Evolutionary conservation across 2,113 vertebrate genomes (phyloP), one percentile per base, ranked within the genome.

Genomic region (Aspidoscelis tigris): DNA sequence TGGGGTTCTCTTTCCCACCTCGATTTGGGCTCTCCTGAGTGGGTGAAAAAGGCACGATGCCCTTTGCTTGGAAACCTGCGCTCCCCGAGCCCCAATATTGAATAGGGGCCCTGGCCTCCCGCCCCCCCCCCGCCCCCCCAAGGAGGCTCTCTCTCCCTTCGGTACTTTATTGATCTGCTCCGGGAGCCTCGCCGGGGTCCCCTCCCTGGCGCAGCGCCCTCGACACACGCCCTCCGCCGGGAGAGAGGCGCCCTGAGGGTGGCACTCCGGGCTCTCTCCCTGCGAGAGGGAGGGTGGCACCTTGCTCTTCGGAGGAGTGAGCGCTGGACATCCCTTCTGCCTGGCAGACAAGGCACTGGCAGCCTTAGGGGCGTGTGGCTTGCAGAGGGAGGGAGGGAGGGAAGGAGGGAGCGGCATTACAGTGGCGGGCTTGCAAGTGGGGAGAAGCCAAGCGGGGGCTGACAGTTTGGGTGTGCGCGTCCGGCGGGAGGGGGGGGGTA

Each of bases 21-120:
- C 76, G 91, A 90, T 5, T 44, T 43, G 33, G 39, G 79, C 84
- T 80, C 76, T 81, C 81, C 84, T 89, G 26, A 26, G 18, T 2
- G 24, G 73, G 0, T 11, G 24, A 82, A 86, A 78, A 75, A 81
- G 68, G 69, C 89, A 53, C 43, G 21, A 11, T 71, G 78, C 76
- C 70, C 82, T 92, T 89, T 82, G 83, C 92, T 81, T 58, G 3
- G 76, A 76, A 84, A 89, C 82, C 89, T 83, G 86, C 87, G 26
- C 14, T 18, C 39, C 24, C 5, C 4, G 33, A 70, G 43, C 39
- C 83, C 44, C 44, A 55, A 65, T 78, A 55, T 79, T 33, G 50
- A 33, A 33, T 33, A 33, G 33, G 33, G 33, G 33, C 33, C 33
- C 33, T 33, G 33, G 33, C 33, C 33, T 33, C 33, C 47, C 24